A percentile compares a stretch with the other conserved stretches of the same genome.
These are phyloP conservation scores for Indicator maculatus DNA, from an alignment of 2,113 vertebrate genomes.

Conservation along the genomic window DNA sequence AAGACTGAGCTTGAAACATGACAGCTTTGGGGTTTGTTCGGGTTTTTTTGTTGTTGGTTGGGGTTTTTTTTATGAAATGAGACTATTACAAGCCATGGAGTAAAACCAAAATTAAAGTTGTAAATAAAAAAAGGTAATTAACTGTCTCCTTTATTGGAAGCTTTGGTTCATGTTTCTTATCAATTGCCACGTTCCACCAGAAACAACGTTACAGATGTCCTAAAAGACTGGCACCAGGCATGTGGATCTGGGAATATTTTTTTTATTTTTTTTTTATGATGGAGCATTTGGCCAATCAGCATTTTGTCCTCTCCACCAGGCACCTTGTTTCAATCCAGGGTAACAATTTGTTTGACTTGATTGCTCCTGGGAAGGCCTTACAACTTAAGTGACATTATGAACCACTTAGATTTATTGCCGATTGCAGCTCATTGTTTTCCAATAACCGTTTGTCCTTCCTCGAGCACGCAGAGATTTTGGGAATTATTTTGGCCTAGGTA, in stretches of 20 bases:
- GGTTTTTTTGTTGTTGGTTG: neutral
- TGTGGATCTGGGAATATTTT: constrained; percentile 42
- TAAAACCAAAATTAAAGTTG: constrained; percentile 58
- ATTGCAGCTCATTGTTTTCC: constrained; percentile 37
- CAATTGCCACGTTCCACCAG: constrained; percentile 52
- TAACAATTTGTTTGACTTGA: constrained; percentile 70
- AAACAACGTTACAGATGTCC: constrained; percentile 65
- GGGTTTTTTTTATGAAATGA: neutral
- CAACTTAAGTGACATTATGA: constrained; percentile 48
- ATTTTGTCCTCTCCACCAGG: constrained; percentile 42
- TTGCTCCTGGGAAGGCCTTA: constrained; percentile 55
- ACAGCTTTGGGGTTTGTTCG: neutral
- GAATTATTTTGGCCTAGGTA: neutral
- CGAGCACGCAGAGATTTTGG: neutral
- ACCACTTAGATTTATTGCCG: constrained; percentile 47
- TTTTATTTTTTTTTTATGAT: constrained; percentile 14
- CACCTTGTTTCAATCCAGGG: constrained; percentile 53
- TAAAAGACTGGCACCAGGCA: constrained; percentile 28
- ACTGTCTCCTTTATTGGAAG: constrained; percentile 61
- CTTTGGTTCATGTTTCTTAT: constrained; percentile 57
- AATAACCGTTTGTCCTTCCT: constrained; percentile 43
- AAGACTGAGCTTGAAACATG: neutral
- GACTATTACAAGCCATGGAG: constrained; percentile 46
- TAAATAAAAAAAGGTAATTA: constrained; percentile 75
- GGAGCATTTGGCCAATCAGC: constrained; percentile 36